A percentile compares a stretch with the other conserved stretches of the same genome.
Conservation (phyloP, 35 echinoderm and acorn worm genomes). For the Acanthaster planci region DNA sequence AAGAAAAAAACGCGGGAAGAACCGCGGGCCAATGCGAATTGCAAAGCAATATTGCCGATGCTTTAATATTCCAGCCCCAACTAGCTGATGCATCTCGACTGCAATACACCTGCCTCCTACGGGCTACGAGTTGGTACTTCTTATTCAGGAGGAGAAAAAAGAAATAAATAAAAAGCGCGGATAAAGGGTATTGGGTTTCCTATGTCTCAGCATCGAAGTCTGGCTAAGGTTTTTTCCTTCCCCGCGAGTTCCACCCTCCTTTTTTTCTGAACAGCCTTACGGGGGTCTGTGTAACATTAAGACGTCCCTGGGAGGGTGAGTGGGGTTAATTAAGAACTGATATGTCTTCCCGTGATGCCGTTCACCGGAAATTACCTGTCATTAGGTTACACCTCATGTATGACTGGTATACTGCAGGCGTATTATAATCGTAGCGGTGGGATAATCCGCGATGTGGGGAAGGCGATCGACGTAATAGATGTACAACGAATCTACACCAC, state of each 20-base stretch:
- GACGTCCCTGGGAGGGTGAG: slow-evolving; percentile 13
- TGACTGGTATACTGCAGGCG: neutral
- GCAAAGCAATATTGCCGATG: slow-evolving; percentile 4
- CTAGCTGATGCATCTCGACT: no score
- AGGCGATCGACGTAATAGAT: no score
- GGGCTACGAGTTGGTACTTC: slow-evolving; percentile 5
- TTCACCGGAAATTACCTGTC: slow-evolving; percentile 31
- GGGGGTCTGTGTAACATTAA: slow-evolving; percentile 1
- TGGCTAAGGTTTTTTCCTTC: neutral
- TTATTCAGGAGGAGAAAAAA: neutral
- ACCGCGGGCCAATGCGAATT: neutral
- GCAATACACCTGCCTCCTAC: neutral
- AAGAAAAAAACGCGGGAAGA: neutral
- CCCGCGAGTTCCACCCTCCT: neutral
- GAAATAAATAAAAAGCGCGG: no score
- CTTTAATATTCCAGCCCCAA: no score
- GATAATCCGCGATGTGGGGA: no score
- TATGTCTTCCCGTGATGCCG: slow-evolving; percentile 2
- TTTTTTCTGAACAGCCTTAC: neutral
- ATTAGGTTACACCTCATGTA: slow-evolving; percentile 20
- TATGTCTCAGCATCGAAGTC: neutral
- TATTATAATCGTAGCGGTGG: no score
- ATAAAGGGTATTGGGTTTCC: slow-evolving; percentile 3
- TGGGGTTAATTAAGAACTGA: slow-evolving; percentile 26
- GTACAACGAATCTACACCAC: no score